Base-by-base conservation (phyloP, 2,888 invertebrate species). In the Cephus sareptanus region DNA sequence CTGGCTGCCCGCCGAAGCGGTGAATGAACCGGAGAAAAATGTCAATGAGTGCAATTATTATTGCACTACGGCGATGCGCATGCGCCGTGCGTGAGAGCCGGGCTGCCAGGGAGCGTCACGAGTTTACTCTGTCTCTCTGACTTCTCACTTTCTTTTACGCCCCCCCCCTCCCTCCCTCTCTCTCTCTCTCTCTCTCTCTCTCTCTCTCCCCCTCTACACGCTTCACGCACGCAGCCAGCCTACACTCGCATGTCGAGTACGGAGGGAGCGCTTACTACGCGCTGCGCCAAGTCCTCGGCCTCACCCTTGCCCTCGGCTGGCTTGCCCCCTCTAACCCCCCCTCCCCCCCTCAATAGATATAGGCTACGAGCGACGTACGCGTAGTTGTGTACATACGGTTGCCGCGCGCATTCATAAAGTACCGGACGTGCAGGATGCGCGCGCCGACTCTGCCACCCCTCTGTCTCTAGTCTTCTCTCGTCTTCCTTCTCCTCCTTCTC, bases 1-100 rank as follows among this genome's bases (percentile, higher is more conserved):
- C 40, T 40, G 40, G 15, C 40, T 40, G 40, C 40, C 40, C 40
- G 40, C 40, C 40, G 40, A 76, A 76, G 79, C 84, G 85, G 84
- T 87, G 87, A 88, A 87, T 85, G 87, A 87, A 85, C 86, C 82
- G 83, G 74, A 82, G 86, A 89, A 88, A 88, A 89, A 89, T 89
- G 88, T 87, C 88, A 89, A 88, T 87, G 88, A 89, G 88, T 82
- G 87, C 87, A 89, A 89, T 90, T 89, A 89, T 89, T 88, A 85
- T 87, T 87, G 87, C 84, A 83, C 84, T 84, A 85, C 30, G 83
- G 78, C 77, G 77, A 69, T 74, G 77, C 77, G 79, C 82, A 81
- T 83, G 79, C 82, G 80, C 79, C 71, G 68, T 56, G 74, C 37
- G n/a, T 35, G 75, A 34, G 74, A 15, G 40, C 37, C 69, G 75